Percentiles rank a stretch among this genome's conserved stretches.
These are phyloP conservation scores for Fabriciana adippe DNA, from an alignment of 2,888 invertebrate species.

Conservation along the genomic window DNA sequence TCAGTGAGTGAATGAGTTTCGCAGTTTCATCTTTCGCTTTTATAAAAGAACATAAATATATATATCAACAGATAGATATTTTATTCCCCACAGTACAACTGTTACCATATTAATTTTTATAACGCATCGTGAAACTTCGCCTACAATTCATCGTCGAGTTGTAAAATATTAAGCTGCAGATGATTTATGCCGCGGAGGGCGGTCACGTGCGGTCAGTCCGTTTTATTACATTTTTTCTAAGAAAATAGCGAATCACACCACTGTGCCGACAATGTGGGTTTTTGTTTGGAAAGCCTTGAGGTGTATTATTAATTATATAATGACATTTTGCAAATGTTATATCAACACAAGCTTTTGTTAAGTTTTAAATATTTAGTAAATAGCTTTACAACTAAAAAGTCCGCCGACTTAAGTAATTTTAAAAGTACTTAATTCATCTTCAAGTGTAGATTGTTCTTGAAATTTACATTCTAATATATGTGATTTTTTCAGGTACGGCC, in stretches of 20 bases:
- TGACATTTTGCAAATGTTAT: background rate
- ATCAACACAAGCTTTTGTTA: background rate
- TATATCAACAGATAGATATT: constrained; percentile 2
- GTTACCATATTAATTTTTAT: constrained; percentile 70
- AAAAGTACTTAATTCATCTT: no score
- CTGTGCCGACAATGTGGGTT: constrained; percentile 8
- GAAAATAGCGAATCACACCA: constrained; percentile 15
- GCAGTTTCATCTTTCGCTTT: background rate
- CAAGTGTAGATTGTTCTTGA: no score
- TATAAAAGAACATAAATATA: background rate
- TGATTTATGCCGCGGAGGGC: constrained; percentile 62
- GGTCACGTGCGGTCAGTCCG: constrained; percentile 66
- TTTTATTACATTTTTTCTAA: constrained; percentile 74
- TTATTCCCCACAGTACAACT: constrained; percentile 33
- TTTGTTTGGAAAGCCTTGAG: background rate
- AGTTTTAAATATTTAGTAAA: no score
- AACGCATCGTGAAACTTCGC: constrained; percentile 52
- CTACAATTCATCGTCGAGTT: constrained; percentile 53
- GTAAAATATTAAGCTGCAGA: constrained; percentile 69
- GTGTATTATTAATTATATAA: background rate
- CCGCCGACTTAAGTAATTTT: no score
- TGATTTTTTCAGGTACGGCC: no score
- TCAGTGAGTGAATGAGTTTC: no score
- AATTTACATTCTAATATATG: no score
- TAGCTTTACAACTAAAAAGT: no score